Percentiles rank a stretch among this genome's conserved stretches.
Conservation (phyloP, 2,113 vertebrate species). For the Cavia aperea region DNA sequence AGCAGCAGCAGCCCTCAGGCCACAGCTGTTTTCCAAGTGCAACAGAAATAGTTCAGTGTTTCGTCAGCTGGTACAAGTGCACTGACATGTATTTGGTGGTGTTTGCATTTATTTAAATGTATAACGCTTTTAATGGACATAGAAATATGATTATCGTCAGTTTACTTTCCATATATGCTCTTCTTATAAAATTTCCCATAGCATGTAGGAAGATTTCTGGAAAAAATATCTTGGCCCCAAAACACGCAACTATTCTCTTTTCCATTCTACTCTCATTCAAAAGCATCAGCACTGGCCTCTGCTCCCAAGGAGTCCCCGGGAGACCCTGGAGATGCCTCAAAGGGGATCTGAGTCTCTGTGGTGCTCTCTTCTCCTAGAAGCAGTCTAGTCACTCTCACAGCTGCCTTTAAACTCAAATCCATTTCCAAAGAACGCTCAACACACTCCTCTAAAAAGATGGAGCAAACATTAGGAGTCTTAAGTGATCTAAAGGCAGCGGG, state of each 20-base stretch:
- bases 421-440: background rate
- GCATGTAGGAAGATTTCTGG: background rate
- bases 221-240: background rate
- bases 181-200: background rate
- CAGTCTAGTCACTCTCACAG: background rate
- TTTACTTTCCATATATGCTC: background rate
- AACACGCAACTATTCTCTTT: background rate
- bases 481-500: conserved; percentile 40
- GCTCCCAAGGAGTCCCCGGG: background rate
- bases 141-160: background rate
- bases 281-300: background rate
- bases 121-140: background rate
- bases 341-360: background rate
- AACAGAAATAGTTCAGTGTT: background rate
- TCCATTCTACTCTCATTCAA: background rate
- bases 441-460: background rate
- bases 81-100: background rate
- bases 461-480: conserved; percentile 40
- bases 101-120: background rate
- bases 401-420: background rate
- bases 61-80: background rate
- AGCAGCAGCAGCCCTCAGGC: background rate
- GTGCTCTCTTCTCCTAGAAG: background rate
- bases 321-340: background rate
- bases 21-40: background rate